A percentile compares a stretch with the other conserved stretches of the same genome.
Conservation (phyloP, 2,888 invertebrate species). For the Papilio elwesi region DNA sequence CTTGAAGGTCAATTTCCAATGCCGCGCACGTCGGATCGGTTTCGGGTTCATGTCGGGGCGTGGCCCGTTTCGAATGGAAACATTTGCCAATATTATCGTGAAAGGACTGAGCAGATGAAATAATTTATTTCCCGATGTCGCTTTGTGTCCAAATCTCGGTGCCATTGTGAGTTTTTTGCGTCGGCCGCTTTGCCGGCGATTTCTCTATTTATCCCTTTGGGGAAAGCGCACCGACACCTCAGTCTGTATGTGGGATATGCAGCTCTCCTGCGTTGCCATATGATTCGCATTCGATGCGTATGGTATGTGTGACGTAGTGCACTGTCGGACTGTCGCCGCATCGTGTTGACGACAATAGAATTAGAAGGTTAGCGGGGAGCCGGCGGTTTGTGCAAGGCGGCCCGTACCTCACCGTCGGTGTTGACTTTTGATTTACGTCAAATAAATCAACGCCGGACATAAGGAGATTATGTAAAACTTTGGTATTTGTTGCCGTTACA, state of each 20-base stretch:
- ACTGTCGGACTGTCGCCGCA: conserved; percentile 64
- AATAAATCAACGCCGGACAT: conserved; percentile 62
- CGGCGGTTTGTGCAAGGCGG: conserved; percentile 74
- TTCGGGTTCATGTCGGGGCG: conserved; percentile 71
- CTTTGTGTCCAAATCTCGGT: conserved; percentile 81
- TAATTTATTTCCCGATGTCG: conserved; percentile 83
- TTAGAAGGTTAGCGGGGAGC: conserved; percentile 77
- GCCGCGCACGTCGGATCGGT: conserved; percentile 52
- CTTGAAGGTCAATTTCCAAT: conserved; percentile 43
- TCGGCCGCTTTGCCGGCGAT: conserved; percentile 74
- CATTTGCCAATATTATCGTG: conserved; percentile 84
- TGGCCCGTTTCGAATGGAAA: conserved; percentile 82
- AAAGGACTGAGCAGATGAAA: conserved; percentile 83
- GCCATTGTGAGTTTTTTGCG: conserved; percentile 77
- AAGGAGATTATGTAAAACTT: conserved; percentile 65
- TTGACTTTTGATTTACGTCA: conserved; percentile 74
- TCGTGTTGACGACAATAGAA: conserved; percentile 79
- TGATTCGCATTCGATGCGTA: conserved; percentile 5
- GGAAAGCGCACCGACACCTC: conserved; percentile 68
- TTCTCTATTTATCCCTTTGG: conserved; percentile 78
- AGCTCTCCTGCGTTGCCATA: conserved; percentile 33
- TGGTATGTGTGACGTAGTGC: conserved; percentile 34
- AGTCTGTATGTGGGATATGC: conserved; percentile 27
- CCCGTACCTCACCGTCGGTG: conserved; percentile 46
- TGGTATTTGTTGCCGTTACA: conserved; percentile 37